These are phyloP conservation scores for Sinotaia quadrata DNA, from an alignment of 2,888 invertebrate species.

Conservation along the genomic window DNA sequence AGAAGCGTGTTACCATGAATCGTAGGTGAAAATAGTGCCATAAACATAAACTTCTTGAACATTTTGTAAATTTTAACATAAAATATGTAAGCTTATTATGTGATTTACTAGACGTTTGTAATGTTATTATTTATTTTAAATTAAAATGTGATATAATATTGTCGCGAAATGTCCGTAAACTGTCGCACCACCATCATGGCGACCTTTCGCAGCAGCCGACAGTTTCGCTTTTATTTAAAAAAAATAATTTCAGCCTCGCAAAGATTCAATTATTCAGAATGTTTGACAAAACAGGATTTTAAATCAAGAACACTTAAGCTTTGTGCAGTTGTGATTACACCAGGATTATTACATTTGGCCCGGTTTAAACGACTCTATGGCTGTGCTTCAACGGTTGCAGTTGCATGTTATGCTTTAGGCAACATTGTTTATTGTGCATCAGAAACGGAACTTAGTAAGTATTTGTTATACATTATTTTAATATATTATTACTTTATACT, in stretches of 20 bases:
- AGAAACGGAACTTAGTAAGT: constrained; percentile 8
- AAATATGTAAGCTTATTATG: too few species aligned
- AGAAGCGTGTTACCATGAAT: too few species aligned
- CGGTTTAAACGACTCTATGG: neutral
- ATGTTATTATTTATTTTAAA: neutral
- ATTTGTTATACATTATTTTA: neutral
- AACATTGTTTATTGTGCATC: constrained; percentile 8
- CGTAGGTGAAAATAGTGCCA: too few species aligned
- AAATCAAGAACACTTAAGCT: neutral
- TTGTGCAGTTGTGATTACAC: neutral
- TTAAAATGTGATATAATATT: neutral
- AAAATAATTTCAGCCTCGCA: constrained; percentile 8
- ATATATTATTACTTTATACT: too few species aligned
- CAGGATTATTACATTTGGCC: neutral
- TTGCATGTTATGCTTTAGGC: constrained; percentile 1
- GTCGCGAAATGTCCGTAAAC: neutral
- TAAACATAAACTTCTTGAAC: too few species aligned
- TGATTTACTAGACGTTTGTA: too few species aligned
- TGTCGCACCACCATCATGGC: neutral
- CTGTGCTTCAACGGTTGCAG: constrained; percentile 20
- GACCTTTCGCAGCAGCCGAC: constrained; percentile 22
- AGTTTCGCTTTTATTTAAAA: neutral
- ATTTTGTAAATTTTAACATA: too few species aligned
- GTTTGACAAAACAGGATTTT: neutral
- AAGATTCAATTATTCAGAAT: neutral